Evolutionary conservation across 2,888 invertebrate species (phyloP).

Genomic region (Acanthosepion pharaonis): DNA sequence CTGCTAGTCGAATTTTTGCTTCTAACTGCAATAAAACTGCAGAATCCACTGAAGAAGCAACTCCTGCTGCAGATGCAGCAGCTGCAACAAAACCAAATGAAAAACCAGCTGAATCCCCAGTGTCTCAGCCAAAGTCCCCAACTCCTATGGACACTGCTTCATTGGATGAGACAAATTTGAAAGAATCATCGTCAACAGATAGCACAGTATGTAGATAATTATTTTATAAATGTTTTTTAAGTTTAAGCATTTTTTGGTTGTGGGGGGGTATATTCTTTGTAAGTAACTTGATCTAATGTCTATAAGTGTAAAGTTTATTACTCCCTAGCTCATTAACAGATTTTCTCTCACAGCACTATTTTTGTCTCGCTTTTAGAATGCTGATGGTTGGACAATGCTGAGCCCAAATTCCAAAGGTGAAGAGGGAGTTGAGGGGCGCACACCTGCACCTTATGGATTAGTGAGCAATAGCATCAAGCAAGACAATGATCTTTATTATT

Average conservation of each 20-base stretch:
- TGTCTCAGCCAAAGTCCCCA: background rate
- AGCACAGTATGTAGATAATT: slow-evolving; percentile 9
- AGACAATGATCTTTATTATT: slow-evolving; percentile 36
- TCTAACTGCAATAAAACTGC: background rate
- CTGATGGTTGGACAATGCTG: background rate
- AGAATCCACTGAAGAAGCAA: background rate
- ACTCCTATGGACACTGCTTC: background rate
- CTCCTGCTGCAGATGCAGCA: background rate
- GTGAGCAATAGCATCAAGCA: slow-evolving; percentile 39
- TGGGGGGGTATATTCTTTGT: too few species aligned
- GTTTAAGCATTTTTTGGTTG: too few species aligned
- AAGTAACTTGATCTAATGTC: too few species aligned
- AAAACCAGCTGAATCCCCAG: slow-evolving; percentile 33
- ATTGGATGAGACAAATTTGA: background rate
- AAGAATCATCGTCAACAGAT: background rate
- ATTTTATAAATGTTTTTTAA: background rate
- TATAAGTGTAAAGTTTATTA: too few species aligned
- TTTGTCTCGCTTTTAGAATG: background rate
- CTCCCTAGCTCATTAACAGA: too few species aligned
- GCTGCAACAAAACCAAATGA: background rate
- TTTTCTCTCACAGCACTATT: too few species aligned
- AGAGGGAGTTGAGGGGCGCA: background rate
- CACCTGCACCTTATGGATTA: slow-evolving; percentile 39
- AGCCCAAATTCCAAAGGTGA: background rate
- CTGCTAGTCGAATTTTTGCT: background rate